Evolutionary conservation across 2,888 invertebrate genomes (phyloP).

Genomic region (Halictus ligatus): DNA sequence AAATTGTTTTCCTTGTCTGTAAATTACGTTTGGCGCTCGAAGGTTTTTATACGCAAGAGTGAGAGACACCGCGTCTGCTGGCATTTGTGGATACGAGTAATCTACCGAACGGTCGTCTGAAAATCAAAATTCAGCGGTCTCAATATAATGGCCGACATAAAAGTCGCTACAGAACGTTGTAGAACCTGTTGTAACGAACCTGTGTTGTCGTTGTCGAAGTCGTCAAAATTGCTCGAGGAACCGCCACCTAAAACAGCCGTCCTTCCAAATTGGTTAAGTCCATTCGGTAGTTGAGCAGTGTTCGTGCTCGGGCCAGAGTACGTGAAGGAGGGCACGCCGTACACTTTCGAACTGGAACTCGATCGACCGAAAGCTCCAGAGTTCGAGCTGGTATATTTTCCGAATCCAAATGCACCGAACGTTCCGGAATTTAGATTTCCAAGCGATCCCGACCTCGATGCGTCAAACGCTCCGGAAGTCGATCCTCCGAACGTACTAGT

Average conservation of each 20-base stretch:
- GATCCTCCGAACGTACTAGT: neutral
- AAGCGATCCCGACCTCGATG: neutral
- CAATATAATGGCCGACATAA: neutral
- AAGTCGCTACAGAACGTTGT: neutral
- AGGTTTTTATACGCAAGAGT: constrained; percentile 73
- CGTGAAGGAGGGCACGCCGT: neutral
- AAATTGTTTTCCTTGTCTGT: constrained; percentile 79
- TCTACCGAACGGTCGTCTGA: constrained; percentile 38
- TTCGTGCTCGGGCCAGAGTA: constrained; percentile 5
- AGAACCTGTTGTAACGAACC: constrained; percentile 18
- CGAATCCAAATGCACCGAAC: neutral
- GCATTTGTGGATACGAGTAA: constrained; percentile 53
- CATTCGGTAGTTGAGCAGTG: neutral
- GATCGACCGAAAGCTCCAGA: constrained; percentile 15
- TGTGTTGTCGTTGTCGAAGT: neutral
- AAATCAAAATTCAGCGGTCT: neutral
- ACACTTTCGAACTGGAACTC: neutral
- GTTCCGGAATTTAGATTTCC: neutral
- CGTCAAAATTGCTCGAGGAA: constrained; percentile 33
- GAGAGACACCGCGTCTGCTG: constrained; percentile 76
- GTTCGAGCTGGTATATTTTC: neutral
- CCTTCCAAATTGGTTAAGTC: constrained; percentile 11
- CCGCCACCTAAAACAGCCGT: neutral
- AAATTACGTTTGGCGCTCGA: constrained; percentile 80
- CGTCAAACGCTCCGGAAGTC: neutral